These are phyloP conservation scores for Python bivittatus DNA, from an alignment of 2,113 vertebrate species.

Conservation along the genomic window DNA sequence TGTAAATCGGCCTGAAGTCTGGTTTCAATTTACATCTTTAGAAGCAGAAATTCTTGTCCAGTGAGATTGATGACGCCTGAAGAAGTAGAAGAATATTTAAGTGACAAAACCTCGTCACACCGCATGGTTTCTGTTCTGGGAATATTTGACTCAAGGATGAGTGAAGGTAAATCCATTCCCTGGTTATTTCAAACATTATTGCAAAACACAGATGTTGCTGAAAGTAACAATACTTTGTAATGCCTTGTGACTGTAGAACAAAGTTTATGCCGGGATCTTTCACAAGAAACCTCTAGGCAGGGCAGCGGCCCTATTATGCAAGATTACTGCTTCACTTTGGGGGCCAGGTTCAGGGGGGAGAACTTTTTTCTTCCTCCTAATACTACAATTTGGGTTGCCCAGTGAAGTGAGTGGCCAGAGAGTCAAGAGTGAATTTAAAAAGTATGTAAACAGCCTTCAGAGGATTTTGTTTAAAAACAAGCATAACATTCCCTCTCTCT, in stretches of 20 bases:
- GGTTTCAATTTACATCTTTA: slow-evolving; percentile 43
- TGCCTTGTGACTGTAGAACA: not conserved
- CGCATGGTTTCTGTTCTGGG: slow-evolving; percentile 76
- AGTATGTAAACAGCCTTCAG: not conserved
- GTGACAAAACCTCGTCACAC: slow-evolving; percentile 68
- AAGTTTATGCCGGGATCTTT: not conserved
- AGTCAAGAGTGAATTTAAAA: not conserved
- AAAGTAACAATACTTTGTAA: not conserved
- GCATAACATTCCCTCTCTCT: not conserved
- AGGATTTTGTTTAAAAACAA: not conserved
- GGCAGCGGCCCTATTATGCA: not conserved
- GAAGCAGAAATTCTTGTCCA: slow-evolving; percentile 73
- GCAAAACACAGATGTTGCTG: not conserved
- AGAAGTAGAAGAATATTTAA: slow-evolving; percentile 83
- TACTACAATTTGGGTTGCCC: not conserved
- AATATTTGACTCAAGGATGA: slow-evolving; percentile 74
- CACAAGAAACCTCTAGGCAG: not conserved
- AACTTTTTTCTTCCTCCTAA: not conserved
- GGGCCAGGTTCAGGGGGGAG: not conserved
- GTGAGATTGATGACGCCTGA: slow-evolving; percentile 72
- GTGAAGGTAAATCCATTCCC: slow-evolving; percentile 69
- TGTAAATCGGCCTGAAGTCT: fast-evolving
- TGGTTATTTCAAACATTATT: not conserved
- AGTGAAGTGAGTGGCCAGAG: not conserved
- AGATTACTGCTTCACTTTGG: not conserved